Base-by-base conservation (phyloP, 2,113 vertebrate species). In the Hippocampus barbouri region DNA sequence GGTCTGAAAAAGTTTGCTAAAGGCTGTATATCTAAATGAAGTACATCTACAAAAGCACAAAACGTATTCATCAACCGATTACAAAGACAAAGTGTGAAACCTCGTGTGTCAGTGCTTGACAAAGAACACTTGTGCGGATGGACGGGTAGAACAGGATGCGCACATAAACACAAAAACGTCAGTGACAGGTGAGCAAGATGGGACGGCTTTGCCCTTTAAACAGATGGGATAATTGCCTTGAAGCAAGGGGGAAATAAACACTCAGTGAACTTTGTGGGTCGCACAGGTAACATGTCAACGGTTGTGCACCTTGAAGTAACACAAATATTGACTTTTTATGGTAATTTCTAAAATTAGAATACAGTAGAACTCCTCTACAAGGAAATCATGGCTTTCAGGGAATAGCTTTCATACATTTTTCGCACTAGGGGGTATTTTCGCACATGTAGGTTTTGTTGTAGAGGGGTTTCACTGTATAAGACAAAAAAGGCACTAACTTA, bases 181-280 rank as follows among this genome's bases (percentile, higher is more conserved):
- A 70, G 64, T 69, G 82, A 85, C 79, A 77, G 66, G 68, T 5
- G 14, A 77, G 81, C 68, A 64, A 79, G 84, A 87, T 85, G 81
- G 84, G 84, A 89, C 86, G 81, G 87, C 69, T 78, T 61, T 86
- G 83, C 74, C 83, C 86, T 90, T 89, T 87, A 85, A 74, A 85
- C 34, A 72, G 81, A 90, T 73, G 77, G 69, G 82, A 87, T 90
- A 90, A 90, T 90, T 91, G 74, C 74, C 69, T 69, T 57, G 23
- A 56, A 71, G 67, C 56, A 66, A 72, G 63, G 64, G 60, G 49
- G n/a, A 70, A 65, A 27, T 41, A 47, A 38, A 34, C 45, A 45
- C 4, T 8, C 4, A 7, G 63, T 43, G 41, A 66, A 66, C 41
- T 66, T 66, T 66, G 40, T 16, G n/a, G 12, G 12, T 47, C n/a